phyloP scores from a whole-genome alignment of 2,888 invertebrate genomes.

The Chirona hameri region DNA sequence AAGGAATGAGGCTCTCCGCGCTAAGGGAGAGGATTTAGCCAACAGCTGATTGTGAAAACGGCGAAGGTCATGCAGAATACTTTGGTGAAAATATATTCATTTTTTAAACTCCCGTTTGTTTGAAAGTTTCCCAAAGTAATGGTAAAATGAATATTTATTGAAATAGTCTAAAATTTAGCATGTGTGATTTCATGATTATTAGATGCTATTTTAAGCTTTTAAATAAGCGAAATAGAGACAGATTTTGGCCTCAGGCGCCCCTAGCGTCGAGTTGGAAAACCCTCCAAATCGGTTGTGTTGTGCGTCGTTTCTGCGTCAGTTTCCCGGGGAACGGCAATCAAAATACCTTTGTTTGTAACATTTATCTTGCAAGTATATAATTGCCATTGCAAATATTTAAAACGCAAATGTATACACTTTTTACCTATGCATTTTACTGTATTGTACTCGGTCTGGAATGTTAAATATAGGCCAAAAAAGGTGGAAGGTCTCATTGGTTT shows the following conservation, averaged over 20 bases:
- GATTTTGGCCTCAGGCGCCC: not conserved
- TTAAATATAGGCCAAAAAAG: no score
- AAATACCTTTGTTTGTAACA: not conserved
- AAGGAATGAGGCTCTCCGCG: not conserved
- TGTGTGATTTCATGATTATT: no score
- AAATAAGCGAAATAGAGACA: no score
- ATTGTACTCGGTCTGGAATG: no score
- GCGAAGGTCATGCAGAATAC: not conserved
- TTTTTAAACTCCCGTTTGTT: not conserved
- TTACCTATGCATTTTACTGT: no score
- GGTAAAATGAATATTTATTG: no score
- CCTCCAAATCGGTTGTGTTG: conserved; percentile 24
- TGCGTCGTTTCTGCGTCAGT: conserved; percentile 22
- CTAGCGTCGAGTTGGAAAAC: not conserved
- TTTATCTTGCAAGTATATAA: no score
- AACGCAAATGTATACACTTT: no score
- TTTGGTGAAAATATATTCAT: not conserved
- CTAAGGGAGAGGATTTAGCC: not conserved
- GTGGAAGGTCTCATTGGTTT: not conserved
- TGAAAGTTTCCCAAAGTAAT: no score
- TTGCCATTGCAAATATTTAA: no score
- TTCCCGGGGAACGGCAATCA: conserved; percentile 8
- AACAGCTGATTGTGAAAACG: conserved; percentile 13
- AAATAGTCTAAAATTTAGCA: no score
- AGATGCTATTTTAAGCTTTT: no score